phyloP scores from a whole-genome alignment of 2,888 invertebrate species.

The Suillia variegata region DNA sequence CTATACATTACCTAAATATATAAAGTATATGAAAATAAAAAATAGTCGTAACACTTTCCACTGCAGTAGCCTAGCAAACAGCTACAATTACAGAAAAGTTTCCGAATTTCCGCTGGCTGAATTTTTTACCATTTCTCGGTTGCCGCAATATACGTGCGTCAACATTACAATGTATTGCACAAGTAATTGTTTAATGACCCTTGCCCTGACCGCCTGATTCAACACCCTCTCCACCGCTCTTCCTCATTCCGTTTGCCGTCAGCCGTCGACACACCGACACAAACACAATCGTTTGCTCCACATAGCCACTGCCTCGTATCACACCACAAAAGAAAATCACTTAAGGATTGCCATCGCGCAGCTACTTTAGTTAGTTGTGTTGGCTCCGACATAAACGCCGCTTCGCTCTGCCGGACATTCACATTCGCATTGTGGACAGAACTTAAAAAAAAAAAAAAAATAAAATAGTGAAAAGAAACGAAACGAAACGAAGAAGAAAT shows the following conservation, averaged over 20 bases:
- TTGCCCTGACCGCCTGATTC: slow-evolving; percentile 14
- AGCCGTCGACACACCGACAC: not conserved
- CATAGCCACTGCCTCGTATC: not conserved
- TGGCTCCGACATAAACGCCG: slow-evolving; percentile 37
- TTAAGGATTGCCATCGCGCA: slow-evolving; percentile 12
- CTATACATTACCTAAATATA: too few relatives aligned
- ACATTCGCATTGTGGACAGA: slow-evolving; percentile 46
- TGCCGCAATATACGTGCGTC: not conserved
- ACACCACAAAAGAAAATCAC: slow-evolving; percentile 13
- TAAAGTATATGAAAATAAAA: too few relatives aligned
- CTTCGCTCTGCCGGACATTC: slow-evolving; percentile 55
- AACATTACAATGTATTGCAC: slow-evolving; percentile 8
- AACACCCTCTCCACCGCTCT: too few relatives aligned
- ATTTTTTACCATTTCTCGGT: too few relatives aligned
- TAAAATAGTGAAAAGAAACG: too few relatives aligned
- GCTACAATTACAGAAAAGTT: too few relatives aligned
- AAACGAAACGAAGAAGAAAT: too few relatives aligned
- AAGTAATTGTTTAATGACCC: slow-evolving; percentile 26
- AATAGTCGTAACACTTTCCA: too few relatives aligned
- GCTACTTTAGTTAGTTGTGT: slow-evolving; percentile 47
- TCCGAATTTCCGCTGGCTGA: too few relatives aligned
- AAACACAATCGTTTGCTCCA: not conserved
- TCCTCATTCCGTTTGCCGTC: not conserved
- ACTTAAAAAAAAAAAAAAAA: too few relatives aligned
- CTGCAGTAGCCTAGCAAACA: too few relatives aligned